Evolutionary conservation across 1,140 invertebrate genomes (phyloP).

Genomic region (Eriocheir sinensis): DNA sequence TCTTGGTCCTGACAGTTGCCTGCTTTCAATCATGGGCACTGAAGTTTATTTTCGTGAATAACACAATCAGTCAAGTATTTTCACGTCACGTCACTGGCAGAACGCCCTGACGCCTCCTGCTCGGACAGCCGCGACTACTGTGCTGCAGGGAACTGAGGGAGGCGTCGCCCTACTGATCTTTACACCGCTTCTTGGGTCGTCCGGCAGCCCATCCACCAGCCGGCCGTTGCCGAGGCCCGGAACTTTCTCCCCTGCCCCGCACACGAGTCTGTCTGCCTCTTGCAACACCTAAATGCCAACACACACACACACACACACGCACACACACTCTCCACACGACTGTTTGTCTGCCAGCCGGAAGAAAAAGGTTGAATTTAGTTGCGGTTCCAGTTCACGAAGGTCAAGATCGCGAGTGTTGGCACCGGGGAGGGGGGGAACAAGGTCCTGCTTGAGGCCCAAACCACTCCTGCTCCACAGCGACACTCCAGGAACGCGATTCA

Average conservation of each 20-base stretch:
- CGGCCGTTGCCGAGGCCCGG: background rate
- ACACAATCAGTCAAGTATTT: background rate
- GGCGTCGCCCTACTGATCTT: background rate
- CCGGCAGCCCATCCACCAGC: background rate
- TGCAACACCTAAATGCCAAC: background rate
- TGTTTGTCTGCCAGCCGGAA: background rate
- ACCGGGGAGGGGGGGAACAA: background rate
- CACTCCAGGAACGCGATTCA: background rate
- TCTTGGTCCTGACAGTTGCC: background rate
- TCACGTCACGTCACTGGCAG: background rate
- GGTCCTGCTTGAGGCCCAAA: background rate
- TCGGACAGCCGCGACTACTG: background rate
- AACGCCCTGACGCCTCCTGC: background rate
- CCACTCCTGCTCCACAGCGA: background rate
- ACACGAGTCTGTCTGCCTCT: slow-evolving; percentile 18
- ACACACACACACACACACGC: no score
- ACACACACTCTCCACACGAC: background rate
- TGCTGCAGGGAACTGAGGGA: background rate
- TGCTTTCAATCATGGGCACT: background rate
- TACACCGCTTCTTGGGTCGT: background rate
- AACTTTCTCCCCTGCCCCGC: background rate
- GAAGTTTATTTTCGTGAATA: background rate
- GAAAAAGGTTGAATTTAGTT: background rate
- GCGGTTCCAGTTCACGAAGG: background rate
- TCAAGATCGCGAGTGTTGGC: background rate